Evolutionary conservation across 2,888 invertebrate genomes (phyloP).

Genomic region (Rotaria socialis): DNA sequence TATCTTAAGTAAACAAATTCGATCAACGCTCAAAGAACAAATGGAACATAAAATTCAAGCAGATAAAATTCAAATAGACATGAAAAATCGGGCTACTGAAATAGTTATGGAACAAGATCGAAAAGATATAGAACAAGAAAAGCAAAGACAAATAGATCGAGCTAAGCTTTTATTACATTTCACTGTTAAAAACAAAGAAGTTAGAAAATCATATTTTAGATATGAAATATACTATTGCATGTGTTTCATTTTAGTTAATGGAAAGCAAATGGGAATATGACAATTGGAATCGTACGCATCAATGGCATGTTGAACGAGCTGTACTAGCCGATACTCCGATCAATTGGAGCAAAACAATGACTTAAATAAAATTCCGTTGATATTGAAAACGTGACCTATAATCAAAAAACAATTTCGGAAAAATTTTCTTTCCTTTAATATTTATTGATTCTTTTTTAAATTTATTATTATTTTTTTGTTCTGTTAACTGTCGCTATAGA

Average conservation of each 20-base stretch:
- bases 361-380: background rate
- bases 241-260: constrained; percentile 40
- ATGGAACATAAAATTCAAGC: constrained; percentile 41
- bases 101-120: constrained; percentile 37
- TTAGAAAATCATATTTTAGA: background rate
- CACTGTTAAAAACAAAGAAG: constrained; percentile 42
- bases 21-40: constrained; percentile 45
- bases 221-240: no score
- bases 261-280: constrained; percentile 44
- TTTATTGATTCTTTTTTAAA: background rate
- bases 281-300: constrained; percentile 39
- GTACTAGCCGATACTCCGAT: constrained; percentile 43
- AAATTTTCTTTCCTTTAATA: background rate
- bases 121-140: constrained; percentile 37
- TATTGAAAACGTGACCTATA: background rate
- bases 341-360: constrained; percentile 46
- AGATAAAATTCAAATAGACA: constrained; percentile 28
- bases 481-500: background rate
- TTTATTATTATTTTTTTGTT: background rate
- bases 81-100: constrained; percentile 37
- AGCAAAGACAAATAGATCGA: constrained; percentile 13
- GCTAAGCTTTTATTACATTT: constrained; percentile 24
- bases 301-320: constrained; percentile 46
- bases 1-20: constrained; percentile 40
- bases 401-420: background rate